Evolutionary conservation across 1,140 invertebrate genomes (phyloP).

Genomic region (Phenacoccus solenopsis): DNA sequence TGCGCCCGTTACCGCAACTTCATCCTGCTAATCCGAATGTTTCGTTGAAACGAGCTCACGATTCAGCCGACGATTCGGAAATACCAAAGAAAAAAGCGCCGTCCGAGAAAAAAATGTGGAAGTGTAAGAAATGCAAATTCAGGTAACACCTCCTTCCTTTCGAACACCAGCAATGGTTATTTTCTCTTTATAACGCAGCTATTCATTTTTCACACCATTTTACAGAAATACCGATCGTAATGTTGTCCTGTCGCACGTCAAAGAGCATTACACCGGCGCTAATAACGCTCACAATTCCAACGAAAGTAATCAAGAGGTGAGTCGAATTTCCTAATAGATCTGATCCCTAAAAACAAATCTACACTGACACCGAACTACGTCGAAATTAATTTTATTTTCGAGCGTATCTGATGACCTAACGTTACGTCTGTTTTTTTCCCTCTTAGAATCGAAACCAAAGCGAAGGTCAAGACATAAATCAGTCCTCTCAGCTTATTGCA

Average conservation of each 20-base stretch:
- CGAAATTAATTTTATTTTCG: too few species aligned
- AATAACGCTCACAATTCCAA: not conserved
- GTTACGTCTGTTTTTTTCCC: too few species aligned
- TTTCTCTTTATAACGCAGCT: not conserved
- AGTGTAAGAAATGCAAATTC: conserved; percentile 74
- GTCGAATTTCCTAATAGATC: not conserved
- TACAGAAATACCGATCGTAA: conserved; percentile 37
- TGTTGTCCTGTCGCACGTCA: conserved; percentile 50
- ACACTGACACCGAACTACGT: too few species aligned
- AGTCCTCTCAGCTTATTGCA: not conserved
- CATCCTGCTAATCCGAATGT: conserved; percentile 6
- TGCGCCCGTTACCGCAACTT: conserved; percentile 26
- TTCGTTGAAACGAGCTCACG: not conserved
- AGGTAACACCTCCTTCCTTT: conserved; percentile 38
- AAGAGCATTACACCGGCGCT: conserved; percentile 40
- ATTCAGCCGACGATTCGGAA: conserved; percentile 19
- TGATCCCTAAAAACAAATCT: too few species aligned
- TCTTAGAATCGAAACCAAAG: not conserved
- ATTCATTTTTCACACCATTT: not conserved
- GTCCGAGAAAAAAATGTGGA: conserved; percentile 45
- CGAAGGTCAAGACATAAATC: not conserved
- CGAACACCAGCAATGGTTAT: not conserved
- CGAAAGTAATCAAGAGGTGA: not conserved
- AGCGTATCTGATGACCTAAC: too few species aligned
- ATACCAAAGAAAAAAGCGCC: conserved; percentile 27